These are phyloP conservation scores for Campylomormyrus numenius DNA, from an alignment of 2,113 vertebrate species.

Conservation along the genomic window DNA sequence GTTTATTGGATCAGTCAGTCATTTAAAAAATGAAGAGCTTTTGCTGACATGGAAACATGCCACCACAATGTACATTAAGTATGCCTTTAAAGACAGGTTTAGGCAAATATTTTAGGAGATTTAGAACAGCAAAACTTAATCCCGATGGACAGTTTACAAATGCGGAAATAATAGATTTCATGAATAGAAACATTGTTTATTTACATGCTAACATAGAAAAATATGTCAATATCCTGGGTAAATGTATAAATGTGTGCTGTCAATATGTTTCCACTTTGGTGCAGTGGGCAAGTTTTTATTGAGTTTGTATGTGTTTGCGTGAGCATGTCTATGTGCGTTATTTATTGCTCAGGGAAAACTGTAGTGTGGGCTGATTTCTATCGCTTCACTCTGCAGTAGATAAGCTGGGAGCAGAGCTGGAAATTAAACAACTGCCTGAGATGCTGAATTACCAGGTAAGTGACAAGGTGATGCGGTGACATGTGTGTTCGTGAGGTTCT, in stretches of 20 bases:
- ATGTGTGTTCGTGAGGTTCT: not conserved
- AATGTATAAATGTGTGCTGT: not conserved
- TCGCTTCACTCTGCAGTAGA: not conserved
- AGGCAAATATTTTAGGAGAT: not conserved
- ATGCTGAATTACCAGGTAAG: not conserved
- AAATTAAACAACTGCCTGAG: not conserved
- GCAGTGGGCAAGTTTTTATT: not conserved
- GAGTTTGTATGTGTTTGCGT: not conserved
- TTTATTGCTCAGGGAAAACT: constrained; percentile 4
- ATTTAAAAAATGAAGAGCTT: not conserved
- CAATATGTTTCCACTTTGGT: not conserved
- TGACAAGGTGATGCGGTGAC: not conserved
- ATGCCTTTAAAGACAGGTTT: not conserved
- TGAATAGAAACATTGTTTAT: not conserved
- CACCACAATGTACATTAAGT: not conserved
- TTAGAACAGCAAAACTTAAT: not conserved
- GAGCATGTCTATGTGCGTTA: not conserved
- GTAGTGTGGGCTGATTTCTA: not conserved
- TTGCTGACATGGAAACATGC: not conserved
- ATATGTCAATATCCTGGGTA: not conserved
- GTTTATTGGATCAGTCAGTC: not conserved
- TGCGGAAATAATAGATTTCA: not conserved
- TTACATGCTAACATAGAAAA: not conserved
- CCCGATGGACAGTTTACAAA: not conserved
- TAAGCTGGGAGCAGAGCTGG: constrained; percentile 1